These are phyloP conservation scores for Stomatorhinus ivindoensis DNA, from an alignment of 2,113 vertebrate genomes.

Conservation along the genomic window DNA sequence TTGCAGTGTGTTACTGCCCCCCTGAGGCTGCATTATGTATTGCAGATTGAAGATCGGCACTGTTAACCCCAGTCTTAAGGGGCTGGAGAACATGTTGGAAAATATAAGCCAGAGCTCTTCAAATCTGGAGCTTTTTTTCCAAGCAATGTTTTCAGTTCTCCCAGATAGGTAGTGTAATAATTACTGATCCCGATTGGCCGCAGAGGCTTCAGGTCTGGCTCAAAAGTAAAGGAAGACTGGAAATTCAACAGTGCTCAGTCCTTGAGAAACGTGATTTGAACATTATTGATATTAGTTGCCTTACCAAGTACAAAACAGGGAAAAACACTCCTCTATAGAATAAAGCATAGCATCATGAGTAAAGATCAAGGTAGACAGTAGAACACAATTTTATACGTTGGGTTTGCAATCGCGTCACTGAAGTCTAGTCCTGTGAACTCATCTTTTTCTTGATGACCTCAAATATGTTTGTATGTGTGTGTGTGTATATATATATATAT, in stretches of 20 bases:
- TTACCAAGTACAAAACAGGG: neutral
- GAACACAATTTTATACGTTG: neutral
- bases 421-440: neutral
- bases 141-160: too few species aligned
- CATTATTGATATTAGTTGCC: too few species aligned
- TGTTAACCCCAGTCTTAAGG: neutral
- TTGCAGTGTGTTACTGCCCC: neutral
- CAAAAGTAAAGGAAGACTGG: too few species aligned
- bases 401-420: neutral
- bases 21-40: neutral
- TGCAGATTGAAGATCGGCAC: neutral
- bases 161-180: too few species aligned
- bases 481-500: too few species aligned
- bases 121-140: too few species aligned
- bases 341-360: neutral
- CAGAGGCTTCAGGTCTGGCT: too few species aligned
- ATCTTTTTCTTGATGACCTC: neutral
- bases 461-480: neutral
- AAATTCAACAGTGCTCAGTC: too few species aligned
- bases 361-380: neutral
- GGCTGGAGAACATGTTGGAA: neutral
- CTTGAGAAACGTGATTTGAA: too few species aligned
- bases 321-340: neutral
- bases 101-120: neutral
- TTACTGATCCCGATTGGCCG: too few species aligned